Evolutionary conservation across 1,140 invertebrate genomes (phyloP).

Genomic region (Neotoxoptera formosana): DNA sequence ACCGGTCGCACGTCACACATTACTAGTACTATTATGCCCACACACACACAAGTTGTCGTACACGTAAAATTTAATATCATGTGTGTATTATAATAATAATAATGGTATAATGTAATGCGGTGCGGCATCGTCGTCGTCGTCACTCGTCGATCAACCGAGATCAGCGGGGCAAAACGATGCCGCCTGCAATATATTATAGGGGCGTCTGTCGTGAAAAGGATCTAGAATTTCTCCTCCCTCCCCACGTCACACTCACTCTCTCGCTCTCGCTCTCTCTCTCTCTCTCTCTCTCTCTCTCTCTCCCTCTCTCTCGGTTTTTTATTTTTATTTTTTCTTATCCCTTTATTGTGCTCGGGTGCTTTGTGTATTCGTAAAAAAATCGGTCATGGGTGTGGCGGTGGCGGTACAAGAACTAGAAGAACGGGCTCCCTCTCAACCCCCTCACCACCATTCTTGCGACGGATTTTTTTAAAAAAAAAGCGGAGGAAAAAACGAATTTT

Average conservation of each 20-base stretch:
- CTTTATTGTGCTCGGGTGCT: constrained; percentile 25
- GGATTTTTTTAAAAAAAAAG: constrained; percentile 12
- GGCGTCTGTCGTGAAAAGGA: constrained; percentile 33
- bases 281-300: too few species aligned
- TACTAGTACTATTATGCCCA: neutral
- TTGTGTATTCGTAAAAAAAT: constrained; percentile 12
- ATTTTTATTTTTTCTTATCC: neutral
- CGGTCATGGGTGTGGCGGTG: neutral
- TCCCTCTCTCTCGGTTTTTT: too few species aligned
- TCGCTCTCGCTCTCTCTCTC: neutral
- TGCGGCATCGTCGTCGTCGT: neutral
- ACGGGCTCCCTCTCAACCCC: neutral
- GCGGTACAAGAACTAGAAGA: neutral
- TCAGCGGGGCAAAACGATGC: constrained; percentile 14
- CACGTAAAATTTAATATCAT: too few species aligned
- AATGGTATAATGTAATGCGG: neutral
- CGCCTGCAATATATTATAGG: neutral
- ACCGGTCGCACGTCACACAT: neutral
- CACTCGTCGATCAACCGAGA: neutral
- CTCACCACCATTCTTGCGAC: neutral
- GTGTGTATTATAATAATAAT: neutral
- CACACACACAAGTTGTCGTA: neutral
- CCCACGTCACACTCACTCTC: neutral
- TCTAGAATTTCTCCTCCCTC: neutral
- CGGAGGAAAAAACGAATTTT: constrained; percentile 19